Conservation (phyloP, 2,888 invertebrate species). For the Koerneria pararmatus region DNA sequence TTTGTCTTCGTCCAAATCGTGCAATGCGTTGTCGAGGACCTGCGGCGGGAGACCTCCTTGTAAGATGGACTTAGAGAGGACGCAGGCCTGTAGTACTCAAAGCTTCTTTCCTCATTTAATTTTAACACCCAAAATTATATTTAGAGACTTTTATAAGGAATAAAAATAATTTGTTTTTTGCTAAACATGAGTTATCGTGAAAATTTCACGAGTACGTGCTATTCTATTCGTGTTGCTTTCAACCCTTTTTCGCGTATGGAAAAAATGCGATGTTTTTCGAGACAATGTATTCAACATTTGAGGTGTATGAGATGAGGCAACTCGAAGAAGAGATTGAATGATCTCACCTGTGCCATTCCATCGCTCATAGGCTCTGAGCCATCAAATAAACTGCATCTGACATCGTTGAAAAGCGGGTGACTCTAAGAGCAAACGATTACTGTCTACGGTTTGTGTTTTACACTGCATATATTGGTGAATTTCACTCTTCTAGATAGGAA, state of each 20-base stretch:
- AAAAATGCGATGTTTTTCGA: too few relatives aligned
- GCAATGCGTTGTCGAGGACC: conserved; percentile 31
- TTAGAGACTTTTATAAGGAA: not conserved
- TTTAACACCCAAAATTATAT: too few relatives aligned
- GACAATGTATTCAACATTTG: too few relatives aligned
- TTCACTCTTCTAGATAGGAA: too few relatives aligned
- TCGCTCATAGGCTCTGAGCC: conserved; percentile 49
- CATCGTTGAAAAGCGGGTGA: conserved; percentile 46
- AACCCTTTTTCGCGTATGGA: too few relatives aligned
- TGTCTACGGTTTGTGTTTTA: not conserved
- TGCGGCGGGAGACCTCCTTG: conserved; percentile 39
- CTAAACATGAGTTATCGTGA: too few relatives aligned
- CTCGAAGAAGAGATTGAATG: too few relatives aligned
- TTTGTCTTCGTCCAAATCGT: conserved; percentile 36
- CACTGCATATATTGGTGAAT: conserved; percentile 5
- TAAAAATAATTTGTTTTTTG: too few relatives aligned
- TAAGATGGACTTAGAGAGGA: conserved; percentile 41
- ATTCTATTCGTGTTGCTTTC: too few relatives aligned
- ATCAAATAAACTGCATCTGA: conserved; percentile 46
- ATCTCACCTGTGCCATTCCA: conserved; percentile 45
- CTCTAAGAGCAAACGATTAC: conserved; percentile 28
- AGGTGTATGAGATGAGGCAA: too few relatives aligned
- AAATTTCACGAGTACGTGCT: too few relatives aligned
- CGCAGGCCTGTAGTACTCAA: conserved; percentile 37
- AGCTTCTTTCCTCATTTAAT: not conserved